A percentile compares a stretch with the other conserved stretches of the same genome.
Evolutionary conservation across 2,113 vertebrate species (phyloP).

Genomic region (Conger conger): DNA sequence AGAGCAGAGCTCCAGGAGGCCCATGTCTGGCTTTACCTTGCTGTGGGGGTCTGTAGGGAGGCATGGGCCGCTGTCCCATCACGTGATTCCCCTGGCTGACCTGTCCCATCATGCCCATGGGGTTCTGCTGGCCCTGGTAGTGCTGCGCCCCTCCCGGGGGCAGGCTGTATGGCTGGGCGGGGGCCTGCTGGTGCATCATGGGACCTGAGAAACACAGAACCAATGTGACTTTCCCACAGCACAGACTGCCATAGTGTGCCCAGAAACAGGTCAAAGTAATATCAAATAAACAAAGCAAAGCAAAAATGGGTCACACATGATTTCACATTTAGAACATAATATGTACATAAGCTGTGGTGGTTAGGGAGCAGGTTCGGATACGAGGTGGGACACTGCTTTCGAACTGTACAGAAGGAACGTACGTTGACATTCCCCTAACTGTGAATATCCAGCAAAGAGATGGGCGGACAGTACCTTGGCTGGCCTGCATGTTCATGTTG

Average conservation of each 20-base stretch:
- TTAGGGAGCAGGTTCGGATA: too few species aligned
- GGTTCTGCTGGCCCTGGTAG: conserved; percentile 95
- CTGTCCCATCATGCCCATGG: conserved; percentile 96
- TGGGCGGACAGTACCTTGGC: conserved; percentile 77
- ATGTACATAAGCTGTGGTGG: too few species aligned
- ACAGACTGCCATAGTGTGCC: background rate
- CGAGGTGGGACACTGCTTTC: too few species aligned
- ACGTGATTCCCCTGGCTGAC: conserved; percentile 96
- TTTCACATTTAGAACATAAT: too few species aligned
- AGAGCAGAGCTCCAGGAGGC: background rate
- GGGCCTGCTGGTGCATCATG: conserved; percentile 91
- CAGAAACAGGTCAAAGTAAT: background rate
- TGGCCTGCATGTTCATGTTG: conserved; percentile 96
- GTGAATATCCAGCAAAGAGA: too few species aligned
- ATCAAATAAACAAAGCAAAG: too few species aligned
- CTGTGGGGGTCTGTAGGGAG: conserved; percentile 94
- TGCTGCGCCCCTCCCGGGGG: conserved; percentile 88
- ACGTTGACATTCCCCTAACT: too few species aligned
- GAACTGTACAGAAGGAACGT: too few species aligned
- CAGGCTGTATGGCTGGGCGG: conserved; percentile 94
- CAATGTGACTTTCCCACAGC: background rate
- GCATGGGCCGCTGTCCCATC: conserved; percentile 96
- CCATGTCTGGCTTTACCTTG: conserved; percentile 77
- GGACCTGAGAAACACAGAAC: conserved; percentile 71
- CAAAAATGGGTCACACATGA: too few species aligned